Evolutionary conservation across 2,113 vertebrate genomes (phyloP).

Genomic region (Heterotis niloticus): DNA sequence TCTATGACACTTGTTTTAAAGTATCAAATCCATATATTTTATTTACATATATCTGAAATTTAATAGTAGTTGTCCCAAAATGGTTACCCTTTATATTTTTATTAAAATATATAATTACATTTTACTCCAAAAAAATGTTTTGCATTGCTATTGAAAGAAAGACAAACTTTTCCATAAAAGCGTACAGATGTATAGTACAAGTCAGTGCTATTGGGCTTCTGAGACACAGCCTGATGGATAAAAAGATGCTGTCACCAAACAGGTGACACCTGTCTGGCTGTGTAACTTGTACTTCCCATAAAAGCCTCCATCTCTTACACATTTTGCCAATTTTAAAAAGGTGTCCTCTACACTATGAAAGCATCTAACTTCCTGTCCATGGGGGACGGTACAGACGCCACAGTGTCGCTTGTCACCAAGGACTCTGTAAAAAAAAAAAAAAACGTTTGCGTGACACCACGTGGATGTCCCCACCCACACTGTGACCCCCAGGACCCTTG

Average conservation of each 20-base stretch:
- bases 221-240: neutral
- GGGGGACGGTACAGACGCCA: too few species aligned
- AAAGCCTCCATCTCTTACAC: neutral
- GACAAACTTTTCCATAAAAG: neutral
- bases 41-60: conserved; percentile 31
- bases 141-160: neutral
- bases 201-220: neutral
- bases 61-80: conserved; percentile 24
- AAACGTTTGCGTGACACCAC: neutral
- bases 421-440: neutral
- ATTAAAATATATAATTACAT: conserved; percentile 21
- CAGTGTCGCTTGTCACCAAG: too few species aligned
- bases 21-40: conserved; percentile 43
- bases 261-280: neutral
- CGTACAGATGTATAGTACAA: neutral
- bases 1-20: conserved; percentile 25
- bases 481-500: neutral
- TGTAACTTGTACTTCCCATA: neutral
- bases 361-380: too few species aligned
- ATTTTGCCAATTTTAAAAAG: neutral
- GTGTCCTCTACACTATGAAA: neutral
- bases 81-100: conserved; percentile 36
- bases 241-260: neutral
- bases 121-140: neutral
- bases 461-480: neutral